Evolutionary conservation across 2,888 invertebrate genomes (phyloP).

Genomic region (Chrysotoxum bicinctum): DNA sequence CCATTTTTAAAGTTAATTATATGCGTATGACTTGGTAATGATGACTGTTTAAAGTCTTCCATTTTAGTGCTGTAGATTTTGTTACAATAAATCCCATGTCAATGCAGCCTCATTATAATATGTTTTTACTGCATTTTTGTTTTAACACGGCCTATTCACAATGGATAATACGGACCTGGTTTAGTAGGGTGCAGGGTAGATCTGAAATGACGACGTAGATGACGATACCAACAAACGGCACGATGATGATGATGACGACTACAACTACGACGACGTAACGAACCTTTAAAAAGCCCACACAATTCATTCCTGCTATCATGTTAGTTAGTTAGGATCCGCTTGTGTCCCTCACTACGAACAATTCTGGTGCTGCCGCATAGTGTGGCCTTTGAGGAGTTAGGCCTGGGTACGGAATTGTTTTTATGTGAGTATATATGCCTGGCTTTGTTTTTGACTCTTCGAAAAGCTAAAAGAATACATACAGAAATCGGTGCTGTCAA

Average conservation of each 20-base stretch:
- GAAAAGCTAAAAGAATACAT: slow-evolving; percentile 14
- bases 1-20: too few relatives aligned
- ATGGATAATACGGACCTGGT: slow-evolving; percentile 14
- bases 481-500: slow-evolving; percentile 10
- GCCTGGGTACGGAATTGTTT: slow-evolving; percentile 44
- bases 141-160: not conserved
- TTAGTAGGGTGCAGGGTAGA: slow-evolving; percentile 37
- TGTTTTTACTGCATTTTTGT: not conserved
- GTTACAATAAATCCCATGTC: not conserved
- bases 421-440: slow-evolving; percentile 7
- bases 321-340: slow-evolving; percentile 58
- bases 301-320: slow-evolving; percentile 67
- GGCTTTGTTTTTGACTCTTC: slow-evolving; percentile 61
- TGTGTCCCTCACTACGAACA: slow-evolving; percentile 39
- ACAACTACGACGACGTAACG: slow-evolving; percentile 59
- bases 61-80: not conserved
- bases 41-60: not conserved
- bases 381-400: slow-evolving; percentile 45
- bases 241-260: slow-evolving; percentile 18
- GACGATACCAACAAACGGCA: slow-evolving; percentile 45
- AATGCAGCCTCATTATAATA: not conserved
- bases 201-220: slow-evolving; percentile 27
- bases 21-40: too few relatives aligned
- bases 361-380: slow-evolving; percentile 2
- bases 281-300: slow-evolving; percentile 71